Percentiles rank a stretch among this genome's conserved stretches.
Evolutionary conservation across 2,113 vertebrate genomes (phyloP).

Genomic region (Hyperoodon ampullatus): DNA sequence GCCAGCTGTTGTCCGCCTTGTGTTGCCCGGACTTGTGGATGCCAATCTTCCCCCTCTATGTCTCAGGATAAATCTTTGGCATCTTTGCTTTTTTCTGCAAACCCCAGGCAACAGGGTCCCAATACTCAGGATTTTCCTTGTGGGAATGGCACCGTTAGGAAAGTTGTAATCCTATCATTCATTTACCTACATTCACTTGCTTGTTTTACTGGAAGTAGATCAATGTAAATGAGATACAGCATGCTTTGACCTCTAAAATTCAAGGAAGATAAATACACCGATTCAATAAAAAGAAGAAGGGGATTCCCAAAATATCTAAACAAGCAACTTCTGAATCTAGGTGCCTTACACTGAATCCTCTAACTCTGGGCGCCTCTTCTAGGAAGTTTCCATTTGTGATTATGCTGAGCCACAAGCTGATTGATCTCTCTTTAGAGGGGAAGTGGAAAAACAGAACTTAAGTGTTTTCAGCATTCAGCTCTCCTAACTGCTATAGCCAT

Average conservation of each 20-base stretch:
- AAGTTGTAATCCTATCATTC: constrained; percentile 41
- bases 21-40: constrained; percentile 67
- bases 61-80: constrained; percentile 61
- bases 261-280: constrained; percentile 50
- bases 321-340: constrained; percentile 3
- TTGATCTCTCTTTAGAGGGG: constrained; percentile 61
- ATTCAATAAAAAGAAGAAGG: background rate
- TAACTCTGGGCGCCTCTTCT: background rate
- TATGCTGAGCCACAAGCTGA: constrained; percentile 69
- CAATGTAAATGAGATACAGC: background rate
- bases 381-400: constrained; percentile 60
- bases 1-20: constrained; percentile 73
- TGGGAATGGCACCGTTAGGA: background rate
- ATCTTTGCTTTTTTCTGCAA: constrained; percentile 63
- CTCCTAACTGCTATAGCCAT: constrained; percentile 56
- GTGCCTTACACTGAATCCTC: background rate
- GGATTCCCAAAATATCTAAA: background rate
- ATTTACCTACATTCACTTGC: background rate
- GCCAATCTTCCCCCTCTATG: constrained; percentile 60
- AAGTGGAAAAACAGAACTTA: constrained; percentile 67
- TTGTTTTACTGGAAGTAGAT: constrained; percentile 48
- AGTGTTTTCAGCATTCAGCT: constrained; percentile 71
- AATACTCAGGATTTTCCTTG: constrained; percentile 25
- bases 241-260: constrained; percentile 32
- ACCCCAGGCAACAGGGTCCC: constrained; percentile 2